phyloP scores from a whole-genome alignment of 2,113 vertebrate genomes.

The Cheilinus undulatus region DNA sequence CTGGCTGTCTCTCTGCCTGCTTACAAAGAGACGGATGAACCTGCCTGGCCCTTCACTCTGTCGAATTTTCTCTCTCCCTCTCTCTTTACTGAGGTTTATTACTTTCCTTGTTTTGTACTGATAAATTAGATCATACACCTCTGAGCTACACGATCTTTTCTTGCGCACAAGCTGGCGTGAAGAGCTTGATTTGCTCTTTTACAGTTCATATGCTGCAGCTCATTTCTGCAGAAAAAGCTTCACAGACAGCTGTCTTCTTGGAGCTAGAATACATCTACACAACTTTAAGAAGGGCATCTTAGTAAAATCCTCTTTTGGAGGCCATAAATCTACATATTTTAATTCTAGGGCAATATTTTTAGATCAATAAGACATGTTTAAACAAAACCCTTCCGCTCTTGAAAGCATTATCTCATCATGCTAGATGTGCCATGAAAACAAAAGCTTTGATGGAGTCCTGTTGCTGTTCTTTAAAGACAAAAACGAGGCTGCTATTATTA shows the following conservation, averaged over 20 bases:
- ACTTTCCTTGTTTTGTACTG: slow-evolving; percentile 41
- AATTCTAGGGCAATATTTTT: not conserved
- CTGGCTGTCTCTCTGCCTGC: slow-evolving; percentile 51
- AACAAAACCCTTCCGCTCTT: not conserved
- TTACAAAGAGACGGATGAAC: slow-evolving; percentile 58
- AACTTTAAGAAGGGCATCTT: not conserved
- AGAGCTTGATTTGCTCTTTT: not conserved
- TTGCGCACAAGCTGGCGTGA: slow-evolving; percentile 9
- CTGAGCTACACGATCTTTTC: slow-evolving; percentile 18
- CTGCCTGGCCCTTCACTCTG: slow-evolving; percentile 34
- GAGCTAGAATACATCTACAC: not conserved
- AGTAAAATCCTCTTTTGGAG: not conserved
- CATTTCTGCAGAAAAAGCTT: not conserved
- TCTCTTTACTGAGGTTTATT: slow-evolving; percentile 32
- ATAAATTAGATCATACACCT: slow-evolving; percentile 55
- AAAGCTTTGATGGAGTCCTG: slow-evolving; percentile 7
- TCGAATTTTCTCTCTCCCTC: slow-evolving; percentile 24
- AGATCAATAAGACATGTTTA: slow-evolving; percentile 1
- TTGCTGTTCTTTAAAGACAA: slow-evolving; percentile 26
- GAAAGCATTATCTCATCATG: not conserved
- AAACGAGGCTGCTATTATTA: slow-evolving; percentile 25
- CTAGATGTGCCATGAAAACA: not conserved
- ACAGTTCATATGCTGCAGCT: not conserved
- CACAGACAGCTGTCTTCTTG: slow-evolving; percentile 9
- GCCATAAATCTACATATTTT: not conserved